Evolutionary conservation across 1,140 invertebrate species (phyloP).

Genomic region (Mycetomoellerius zeteki): DNA sequence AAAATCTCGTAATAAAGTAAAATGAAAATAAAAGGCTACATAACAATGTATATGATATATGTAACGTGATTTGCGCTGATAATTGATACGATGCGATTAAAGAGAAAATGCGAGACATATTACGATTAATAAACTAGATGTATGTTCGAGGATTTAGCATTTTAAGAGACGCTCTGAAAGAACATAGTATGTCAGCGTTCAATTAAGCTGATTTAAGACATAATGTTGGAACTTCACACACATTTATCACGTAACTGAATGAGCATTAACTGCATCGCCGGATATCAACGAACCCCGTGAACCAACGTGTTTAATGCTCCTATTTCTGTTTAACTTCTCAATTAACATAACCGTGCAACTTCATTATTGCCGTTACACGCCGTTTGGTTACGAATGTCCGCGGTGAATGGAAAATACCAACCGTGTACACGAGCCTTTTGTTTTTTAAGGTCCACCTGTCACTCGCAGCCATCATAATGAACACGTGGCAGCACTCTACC

Average conservation of each 20-base stretch:
- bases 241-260: constrained; percentile 81
- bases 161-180: constrained; percentile 19
- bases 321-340: constrained; percentile 85
- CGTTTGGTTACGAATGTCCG: constrained; percentile 59
- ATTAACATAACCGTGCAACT: constrained; percentile 84
- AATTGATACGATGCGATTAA: not conserved
- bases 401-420: constrained; percentile 74
- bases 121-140: constrained; percentile 24
- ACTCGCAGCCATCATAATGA: constrained; percentile 56
- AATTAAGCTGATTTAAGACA: constrained; percentile 82
- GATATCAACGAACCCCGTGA: constrained; percentile 78
- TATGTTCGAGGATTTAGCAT: not conserved
- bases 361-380: constrained; percentile 79
- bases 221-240: constrained; percentile 77
- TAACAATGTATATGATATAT: not conserved
- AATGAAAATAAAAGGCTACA: not conserved
- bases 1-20: not conserved
- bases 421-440: constrained; percentile 70
- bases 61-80: not conserved
- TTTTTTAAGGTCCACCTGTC: constrained; percentile 70
- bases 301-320: constrained; percentile 81
- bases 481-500: constrained; percentile 61
- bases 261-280: constrained; percentile 78
- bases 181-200: constrained; percentile 51
- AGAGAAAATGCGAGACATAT: not conserved